phyloP scores from a whole-genome alignment of 2,113 vertebrate species.

The Talpa occidentalis region DNA sequence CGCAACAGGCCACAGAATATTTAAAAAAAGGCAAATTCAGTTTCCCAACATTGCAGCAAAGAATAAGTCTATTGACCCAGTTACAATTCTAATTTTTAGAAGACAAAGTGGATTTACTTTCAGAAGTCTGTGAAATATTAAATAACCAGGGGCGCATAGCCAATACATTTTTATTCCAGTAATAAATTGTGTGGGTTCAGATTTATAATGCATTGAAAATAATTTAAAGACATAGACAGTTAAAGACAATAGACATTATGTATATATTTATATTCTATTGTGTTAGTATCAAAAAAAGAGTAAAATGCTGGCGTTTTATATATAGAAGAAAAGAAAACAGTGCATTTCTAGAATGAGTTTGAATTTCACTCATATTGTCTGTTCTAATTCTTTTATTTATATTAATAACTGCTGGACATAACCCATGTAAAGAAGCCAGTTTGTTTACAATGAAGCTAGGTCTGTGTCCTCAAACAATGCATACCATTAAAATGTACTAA shows the following conservation, averaged over 20 bases:
- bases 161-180: constrained; percentile 69
- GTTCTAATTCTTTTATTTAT: background rate
- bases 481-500: constrained; percentile 59
- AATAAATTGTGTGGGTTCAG: constrained; percentile 52
- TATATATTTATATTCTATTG: constrained; percentile 38
- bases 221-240: constrained; percentile 41
- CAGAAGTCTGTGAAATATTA: constrained; percentile 67
- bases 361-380: constrained; percentile 69
- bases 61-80: constrained; percentile 50
- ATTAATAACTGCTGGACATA: constrained; percentile 48
- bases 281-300: constrained; percentile 23
- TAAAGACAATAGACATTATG: constrained; percentile 35
- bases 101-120: constrained; percentile 57
- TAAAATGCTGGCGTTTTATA: background rate
- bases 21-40: background rate
- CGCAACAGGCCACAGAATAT: background rate
- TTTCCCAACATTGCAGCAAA: constrained; percentile 17
- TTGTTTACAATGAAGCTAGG: constrained; percentile 70
- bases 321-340: background rate
- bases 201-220: constrained; percentile 58
- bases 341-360: constrained; percentile 57
- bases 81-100: constrained; percentile 56
- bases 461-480: constrained; percentile 64
- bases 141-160: constrained; percentile 24
- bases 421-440: constrained; percentile 32